phyloP scores from a whole-genome alignment of 2,113 vertebrate species.

The Dipodomys merriami region DNA sequence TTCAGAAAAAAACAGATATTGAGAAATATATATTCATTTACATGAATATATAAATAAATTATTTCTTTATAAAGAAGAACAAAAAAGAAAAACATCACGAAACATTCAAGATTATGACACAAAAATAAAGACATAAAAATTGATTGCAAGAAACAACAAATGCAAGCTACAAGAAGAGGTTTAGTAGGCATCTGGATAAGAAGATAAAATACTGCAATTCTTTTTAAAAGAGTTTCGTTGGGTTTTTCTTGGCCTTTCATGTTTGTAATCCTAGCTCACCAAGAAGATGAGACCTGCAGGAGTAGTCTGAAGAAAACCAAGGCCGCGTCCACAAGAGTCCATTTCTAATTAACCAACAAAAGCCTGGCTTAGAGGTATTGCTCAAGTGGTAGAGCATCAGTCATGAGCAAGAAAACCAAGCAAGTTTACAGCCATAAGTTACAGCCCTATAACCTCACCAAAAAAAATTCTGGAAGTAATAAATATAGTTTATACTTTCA shows the following conservation, averaged over 20 bases:
- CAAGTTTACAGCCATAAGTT: too few species aligned
- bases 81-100: not conserved
- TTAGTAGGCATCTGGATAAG: not conserved
- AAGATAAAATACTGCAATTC: not conserved
- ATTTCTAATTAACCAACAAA: too few species aligned
- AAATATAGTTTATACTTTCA: not conserved
- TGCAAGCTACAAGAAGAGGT: not conserved
- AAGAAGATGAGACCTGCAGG: too few species aligned
- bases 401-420: too few species aligned
- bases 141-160: not conserved
- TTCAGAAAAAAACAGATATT: not conserved
- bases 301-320: too few species aligned
- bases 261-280: too few species aligned
- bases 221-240: not conserved
- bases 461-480: too few species aligned
- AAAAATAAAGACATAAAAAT: not conserved
- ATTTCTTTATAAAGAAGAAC: not conserved
- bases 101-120: not conserved
- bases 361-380: too few species aligned
- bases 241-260: too few species aligned
- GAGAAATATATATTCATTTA: not conserved
- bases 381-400: too few species aligned
- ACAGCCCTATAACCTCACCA: too few species aligned
- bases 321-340: too few species aligned
- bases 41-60: not conserved